These are phyloP conservation scores for Nothobranchius kuhntae DNA, from an alignment of 2,113 vertebrate species.

Conservation along the genomic window DNA sequence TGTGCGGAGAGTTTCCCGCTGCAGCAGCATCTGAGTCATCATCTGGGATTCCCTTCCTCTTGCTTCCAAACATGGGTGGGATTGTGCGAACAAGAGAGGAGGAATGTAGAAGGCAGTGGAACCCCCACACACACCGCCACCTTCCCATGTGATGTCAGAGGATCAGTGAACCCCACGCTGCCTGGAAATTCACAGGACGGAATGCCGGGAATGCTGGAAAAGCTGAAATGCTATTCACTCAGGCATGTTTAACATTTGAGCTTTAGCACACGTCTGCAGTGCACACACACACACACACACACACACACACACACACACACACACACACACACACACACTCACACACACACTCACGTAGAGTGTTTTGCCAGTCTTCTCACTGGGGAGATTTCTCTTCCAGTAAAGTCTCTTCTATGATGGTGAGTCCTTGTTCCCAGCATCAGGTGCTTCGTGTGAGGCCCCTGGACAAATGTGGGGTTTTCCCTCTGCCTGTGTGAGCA, in stretches of 20 bases:
- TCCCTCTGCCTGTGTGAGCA: constrained; percentile 28
- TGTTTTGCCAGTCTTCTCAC: constrained; percentile 41
- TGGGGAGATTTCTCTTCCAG: constrained; percentile 64
- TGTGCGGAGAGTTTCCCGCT: constrained; percentile 74
- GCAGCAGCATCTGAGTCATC: constrained; percentile 73
- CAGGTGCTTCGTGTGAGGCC: constrained; percentile 57
- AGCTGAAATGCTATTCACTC: constrained; percentile 52
- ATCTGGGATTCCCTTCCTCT: constrained; percentile 81
- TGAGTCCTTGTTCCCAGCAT: constrained; percentile 75
- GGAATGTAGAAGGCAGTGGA: constrained; percentile 70
- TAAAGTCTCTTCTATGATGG: constrained; percentile 50
- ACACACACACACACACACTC: constrained; percentile 8
- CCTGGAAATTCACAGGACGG: constrained; percentile 72
- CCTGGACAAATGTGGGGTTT: constrained; percentile 38
- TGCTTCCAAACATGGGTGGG: constrained; percentile 80
- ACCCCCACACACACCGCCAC: constrained; percentile 31
- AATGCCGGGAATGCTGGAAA: constrained; percentile 71
- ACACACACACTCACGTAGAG: constrained; percentile 10
- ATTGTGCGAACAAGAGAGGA: constrained; percentile 64
- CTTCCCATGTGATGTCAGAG: constrained; percentile 66
- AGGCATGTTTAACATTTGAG: constrained; percentile 45
- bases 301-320: neutral
- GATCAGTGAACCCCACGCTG: constrained; percentile 61
- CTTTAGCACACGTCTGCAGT: constrained; percentile 25
- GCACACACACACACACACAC: constrained; percentile 9